Percentiles rank a stretch among this genome's conserved stretches.
Evolutionary conservation across 53 echinoderm and acorn worm genomes (phyloP).

Genomic region (Temnopleurus reevesii): DNA sequence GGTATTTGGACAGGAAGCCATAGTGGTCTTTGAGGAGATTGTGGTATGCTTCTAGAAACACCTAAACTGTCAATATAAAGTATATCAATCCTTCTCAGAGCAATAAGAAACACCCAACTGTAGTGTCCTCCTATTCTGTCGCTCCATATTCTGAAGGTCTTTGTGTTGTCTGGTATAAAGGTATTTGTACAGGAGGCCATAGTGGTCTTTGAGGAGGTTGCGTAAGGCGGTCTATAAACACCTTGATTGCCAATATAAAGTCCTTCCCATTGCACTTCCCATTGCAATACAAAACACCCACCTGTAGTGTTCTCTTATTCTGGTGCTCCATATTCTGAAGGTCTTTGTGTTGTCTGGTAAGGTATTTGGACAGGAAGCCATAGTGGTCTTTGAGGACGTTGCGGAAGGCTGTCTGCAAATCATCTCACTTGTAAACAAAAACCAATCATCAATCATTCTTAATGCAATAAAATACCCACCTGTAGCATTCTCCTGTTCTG

Average conservation of each 20-base stretch:
- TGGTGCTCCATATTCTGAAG: conserved; percentile 80
- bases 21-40: no score
- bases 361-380: conserved; percentile 75
- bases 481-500: conserved; percentile 89
- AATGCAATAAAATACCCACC: no score
- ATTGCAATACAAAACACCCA: no score
- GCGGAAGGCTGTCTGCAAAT: no score
- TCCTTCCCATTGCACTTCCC: not conserved
- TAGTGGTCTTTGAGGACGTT: conserved; percentile 86
- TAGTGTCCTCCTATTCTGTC: conserved; percentile 80
- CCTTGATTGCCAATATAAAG: conserved; percentile 76
- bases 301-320: conserved; percentile 84
- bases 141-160: conserved; percentile 74
- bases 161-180: conserved; percentile 76
- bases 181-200: conserved; percentile 76
- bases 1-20: no score
- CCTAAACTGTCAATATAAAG: no score
- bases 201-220: conserved; percentile 84
- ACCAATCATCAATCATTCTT: no score
- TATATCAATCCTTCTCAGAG: not conserved
- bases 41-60: no score
- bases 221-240: conserved; percentile 73
- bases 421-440: no score
- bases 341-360: conserved; percentile 73
- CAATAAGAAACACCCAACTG: conserved; percentile 81